Percentiles rank a stretch among this genome's conserved stretches.
phyloP scores from a whole-genome alignment of 2,888 invertebrate genomes.

The Podotricha telesiphe region DNA sequence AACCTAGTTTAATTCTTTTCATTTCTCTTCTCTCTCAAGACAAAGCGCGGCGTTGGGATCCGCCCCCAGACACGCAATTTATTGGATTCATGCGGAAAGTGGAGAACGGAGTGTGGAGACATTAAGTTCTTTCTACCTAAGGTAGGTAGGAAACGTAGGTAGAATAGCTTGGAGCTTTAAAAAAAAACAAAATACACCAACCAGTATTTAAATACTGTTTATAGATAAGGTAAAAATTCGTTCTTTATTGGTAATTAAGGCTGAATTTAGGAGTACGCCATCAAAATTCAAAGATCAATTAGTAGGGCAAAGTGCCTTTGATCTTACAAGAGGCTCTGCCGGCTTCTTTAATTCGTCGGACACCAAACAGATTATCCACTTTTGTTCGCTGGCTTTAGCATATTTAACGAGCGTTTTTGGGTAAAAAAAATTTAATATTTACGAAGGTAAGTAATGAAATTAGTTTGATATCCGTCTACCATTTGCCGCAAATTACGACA shows the following conservation, averaged over 20 bases:
- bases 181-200: not conserved
- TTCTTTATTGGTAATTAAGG: slow-evolving; percentile 41
- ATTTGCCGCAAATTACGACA: not conserved
- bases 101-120: no score
- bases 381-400: slow-evolving; percentile 72
- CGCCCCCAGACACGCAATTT: no score
- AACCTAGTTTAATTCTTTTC: no score
- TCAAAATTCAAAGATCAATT: slow-evolving; percentile 75
- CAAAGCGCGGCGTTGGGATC: no score
- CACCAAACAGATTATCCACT: slow-evolving; percentile 77
- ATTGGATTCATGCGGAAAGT: no score
- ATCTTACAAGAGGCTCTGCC: slow-evolving; percentile 70
- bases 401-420: slow-evolving; percentile 72
- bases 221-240: slow-evolving; percentile 23
- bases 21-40: no score
- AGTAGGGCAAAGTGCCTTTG: slow-evolving; percentile 69
- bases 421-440: slow-evolving; percentile 58
- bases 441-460: slow-evolving; percentile 52
- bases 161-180: no score
- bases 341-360: slow-evolving; percentile 74
- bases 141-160: no score
- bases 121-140: no score
- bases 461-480: slow-evolving; percentile 47
- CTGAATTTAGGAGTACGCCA: slow-evolving; percentile 44
- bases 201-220: slow-evolving; percentile 15